Base-by-base conservation (phyloP, 2,888 invertebrate species). In the Herminia tarsipennalis region DNA sequence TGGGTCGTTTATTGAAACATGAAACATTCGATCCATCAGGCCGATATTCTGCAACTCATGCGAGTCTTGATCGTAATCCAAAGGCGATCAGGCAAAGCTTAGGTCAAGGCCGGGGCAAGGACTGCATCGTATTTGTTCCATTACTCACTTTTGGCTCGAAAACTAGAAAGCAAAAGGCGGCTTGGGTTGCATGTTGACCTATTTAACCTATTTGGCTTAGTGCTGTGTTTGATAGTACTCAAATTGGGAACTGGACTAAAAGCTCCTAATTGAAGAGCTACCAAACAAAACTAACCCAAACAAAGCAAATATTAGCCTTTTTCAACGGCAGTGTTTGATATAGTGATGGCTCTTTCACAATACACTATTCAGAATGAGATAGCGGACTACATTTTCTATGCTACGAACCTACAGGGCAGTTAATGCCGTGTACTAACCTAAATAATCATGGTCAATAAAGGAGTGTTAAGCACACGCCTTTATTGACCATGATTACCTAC, bases 31-130 rank as follows among this genome's bases (percentile, higher is more conserved):
- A 57, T 47, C 21, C 21, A 46, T 49, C 32, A 49, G 17, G 21
- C 14, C 25, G 10, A 8, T 24, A 16, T 44, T 36, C 28, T 33
- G 40, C 37, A 45, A 40, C 32, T 52, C 54, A 57, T 49, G 44
- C 29, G 13, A 41, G 33, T 14, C 14, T 34, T 27, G 35, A 39
- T 48, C 36, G 33, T 44, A 43, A 49, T 39, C 24, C 18, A 30
- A 36, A 52, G 24, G 37, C 46, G 47, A 48, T 56, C 42, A 34
- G 38, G 36, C 34, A 27, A 49, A 56, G 33, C 28, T 52, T 29
- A 41, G 66, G 70, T 49, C 70, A 68, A 69, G 69, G 70, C 35
- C 52, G 28, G 56, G 53, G n/a, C 69, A 55, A 64, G 64, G 55
- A 57, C 49, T 12, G 24, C 4, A 21, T 51, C 21, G 10, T 28